Evolutionary conservation across 2,888 invertebrate species (phyloP), one percentile per base, ranked within the genome.

Genomic region (Nephrotoma guestfalica): DNA sequence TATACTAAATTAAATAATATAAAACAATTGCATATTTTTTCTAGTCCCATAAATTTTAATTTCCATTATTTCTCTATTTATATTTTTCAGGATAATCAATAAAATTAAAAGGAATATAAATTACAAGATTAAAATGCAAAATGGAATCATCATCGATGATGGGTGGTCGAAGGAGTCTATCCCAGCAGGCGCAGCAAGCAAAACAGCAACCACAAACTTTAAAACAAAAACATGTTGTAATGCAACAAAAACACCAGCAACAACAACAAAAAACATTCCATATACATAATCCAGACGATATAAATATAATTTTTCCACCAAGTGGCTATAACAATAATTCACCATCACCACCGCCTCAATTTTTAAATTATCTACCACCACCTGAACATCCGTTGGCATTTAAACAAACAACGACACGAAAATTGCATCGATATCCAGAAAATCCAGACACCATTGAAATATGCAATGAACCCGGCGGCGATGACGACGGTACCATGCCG

Each of bases 311-410:
- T 42, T 85, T 85, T 18, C 85, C 43, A 43, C 41, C 15, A 86
- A 86, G 86, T 86, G 47, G 85, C 43, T 83, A 86, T 87, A 88
- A 86, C 84, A 86, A 86, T 43, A 84, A 86, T 86, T 88, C 87
- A 87, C 86, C 86, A 15, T 71, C 85, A 4, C 40, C 86, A 6
- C 87, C 88, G 87, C 90, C 90, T 87, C 91, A 91, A 86, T 90
- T 90, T 92, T 93, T 95, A 91, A 94, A 95, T 92, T 95, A 96
- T 91, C 94, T 95, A 88, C 95, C 95, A 87, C 95, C 96, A 88
- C 95, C 95, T 88, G 94, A 94, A 87, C 95, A 95, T 90, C 95
- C 94, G 87, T 94, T 84, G n/a, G 42, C 41, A 13, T 84, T 84
- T 84, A 84, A 84, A 84, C n/a, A 41, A 41, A 41, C 41, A 18